Base-by-base conservation (phyloP, 2,113 vertebrate species). In the Coptodon bakossiorum region DNA sequence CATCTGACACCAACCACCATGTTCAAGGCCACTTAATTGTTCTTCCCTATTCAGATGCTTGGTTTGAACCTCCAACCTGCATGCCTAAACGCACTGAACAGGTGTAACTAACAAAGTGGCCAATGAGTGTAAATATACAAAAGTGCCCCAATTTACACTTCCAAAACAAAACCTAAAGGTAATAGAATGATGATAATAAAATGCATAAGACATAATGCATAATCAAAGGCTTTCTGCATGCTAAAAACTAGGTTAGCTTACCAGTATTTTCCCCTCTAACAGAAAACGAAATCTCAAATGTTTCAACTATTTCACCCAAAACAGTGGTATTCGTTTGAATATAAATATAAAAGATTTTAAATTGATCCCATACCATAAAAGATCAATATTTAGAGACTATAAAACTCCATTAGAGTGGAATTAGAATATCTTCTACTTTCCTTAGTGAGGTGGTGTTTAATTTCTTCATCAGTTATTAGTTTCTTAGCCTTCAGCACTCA, bases 401-500 rank as follows among this genome's bases (percentile, higher is more conserved):
- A 76, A 83, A 82, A 59, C n/a, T 34, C 10, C 40, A 40, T 52
- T 73, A 48, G 12, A 10, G 36, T 31, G 17, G 63, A 80, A 81
- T 66, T 31, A 24, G 36, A 54, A 34, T 9, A 52, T 66, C 19
- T 52, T 87, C 54, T 86, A 76, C 54, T 88, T 82, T 53, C 87
- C 83, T 38, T 10, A 53, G 78, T 76, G 81, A 83, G 76, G 54
- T 13, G 9, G 27, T 29, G 89, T 87, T 94, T 88, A 86, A 90
- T 91, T 78, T 93, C 68, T 85, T 88, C 68, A 92, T 92, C 84
- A 90, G 93, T 94, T 91, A 94, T 95, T 93, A 90, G 84, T 87
- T 93, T 84, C 63, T 53, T 31, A 22, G 81, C 91, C 88, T 56
- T 79, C 22, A 19, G 92, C 86, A 80, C 73, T 89, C 71, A 68